These are phyloP conservation scores for Limnothrissa miodon DNA, from an alignment of 2,113 vertebrate genomes.

Conservation along the genomic window DNA sequence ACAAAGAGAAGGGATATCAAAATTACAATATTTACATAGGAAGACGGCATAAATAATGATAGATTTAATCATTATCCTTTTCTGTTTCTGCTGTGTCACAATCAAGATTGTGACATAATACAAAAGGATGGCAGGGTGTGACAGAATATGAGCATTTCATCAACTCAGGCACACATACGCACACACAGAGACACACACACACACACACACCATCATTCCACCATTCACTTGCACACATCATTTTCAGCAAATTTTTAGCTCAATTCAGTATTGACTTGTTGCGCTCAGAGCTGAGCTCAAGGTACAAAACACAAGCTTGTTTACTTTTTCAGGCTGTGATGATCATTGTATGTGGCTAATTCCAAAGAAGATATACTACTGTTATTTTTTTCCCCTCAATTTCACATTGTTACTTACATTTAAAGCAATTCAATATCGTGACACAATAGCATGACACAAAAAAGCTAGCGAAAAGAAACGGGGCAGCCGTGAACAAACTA, in stretches of 20 bases:
- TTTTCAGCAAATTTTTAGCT: conserved; percentile 20
- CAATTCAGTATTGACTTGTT: conserved; percentile 19
- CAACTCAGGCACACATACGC: not conserved
- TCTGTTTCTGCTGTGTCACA: conserved; percentile 37
- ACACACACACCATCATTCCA: not conserved
- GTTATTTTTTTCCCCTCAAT: conserved; percentile 23
- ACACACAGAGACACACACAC: not conserved
- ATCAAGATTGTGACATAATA: conserved; percentile 35
- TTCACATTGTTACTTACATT: conserved; percentile 47
- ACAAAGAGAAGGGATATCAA: conserved; percentile 68
- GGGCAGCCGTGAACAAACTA: conserved; percentile 37
- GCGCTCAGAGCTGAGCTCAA: conserved; percentile 35
- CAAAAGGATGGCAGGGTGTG: conserved; percentile 31
- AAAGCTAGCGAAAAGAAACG: conserved; percentile 45
- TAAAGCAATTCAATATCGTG: conserved; percentile 50
- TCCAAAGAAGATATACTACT: conserved; percentile 43
- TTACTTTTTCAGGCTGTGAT: conserved; percentile 43
- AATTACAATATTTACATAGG: conserved; percentile 84
- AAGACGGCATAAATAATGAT: conserved; percentile 69
- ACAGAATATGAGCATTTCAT: conserved; percentile 29
- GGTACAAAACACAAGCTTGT: conserved; percentile 38
- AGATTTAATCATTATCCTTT: conserved; percentile 36
- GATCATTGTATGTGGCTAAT: conserved; percentile 43
- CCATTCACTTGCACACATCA: not conserved
- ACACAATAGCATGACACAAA: conserved; percentile 46